Conservation (phyloP, 1,140 invertebrate genomes). For the Medauroidea extradentata region DNA sequence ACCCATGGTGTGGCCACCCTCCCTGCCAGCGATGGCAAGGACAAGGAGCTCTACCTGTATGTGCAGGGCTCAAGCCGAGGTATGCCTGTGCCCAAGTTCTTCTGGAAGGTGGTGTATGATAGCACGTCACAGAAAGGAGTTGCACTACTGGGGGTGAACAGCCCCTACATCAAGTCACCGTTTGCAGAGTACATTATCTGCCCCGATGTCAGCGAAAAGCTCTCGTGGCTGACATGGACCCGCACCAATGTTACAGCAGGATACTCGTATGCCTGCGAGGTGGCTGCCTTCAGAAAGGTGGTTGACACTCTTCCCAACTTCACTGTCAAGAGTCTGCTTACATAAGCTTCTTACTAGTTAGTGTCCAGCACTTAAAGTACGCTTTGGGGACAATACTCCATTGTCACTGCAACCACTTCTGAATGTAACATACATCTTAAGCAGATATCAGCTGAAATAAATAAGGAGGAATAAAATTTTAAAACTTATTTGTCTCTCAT, state of each 20-base stretch:
- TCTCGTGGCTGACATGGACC: conserved; percentile 51
- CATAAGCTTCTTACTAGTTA: no score
- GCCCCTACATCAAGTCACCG: conserved; percentile 47
- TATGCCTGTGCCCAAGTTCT: conserved; percentile 53
- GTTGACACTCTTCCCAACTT: conserved; percentile 49
- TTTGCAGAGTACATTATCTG: neutral
- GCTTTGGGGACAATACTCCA: no score
- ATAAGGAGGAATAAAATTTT: no score
- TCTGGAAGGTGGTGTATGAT: conserved; percentile 59
- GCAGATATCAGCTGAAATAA: no score
- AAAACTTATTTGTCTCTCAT: no score
- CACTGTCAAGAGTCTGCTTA: conserved; percentile 40
- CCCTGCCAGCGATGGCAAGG: conserved; percentile 31
- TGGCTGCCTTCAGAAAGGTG: conserved; percentile 52
- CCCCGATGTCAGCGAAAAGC: conserved; percentile 46
- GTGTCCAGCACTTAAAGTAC: no score
- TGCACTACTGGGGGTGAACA: conserved; percentile 59
- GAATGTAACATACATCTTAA: no score
- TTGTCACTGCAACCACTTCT: no score
- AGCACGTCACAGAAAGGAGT: conserved; percentile 45
- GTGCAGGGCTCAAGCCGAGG: conserved; percentile 37
- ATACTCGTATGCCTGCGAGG: conserved; percentile 60
- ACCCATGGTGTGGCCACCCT: conserved; percentile 30
- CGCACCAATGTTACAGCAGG: conserved; percentile 49
- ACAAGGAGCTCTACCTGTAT: conserved; percentile 46